These are phyloP conservation scores for Myopa tessellatipennis DNA, from an alignment of 2,888 invertebrate species.

Conservation along the genomic window DNA sequence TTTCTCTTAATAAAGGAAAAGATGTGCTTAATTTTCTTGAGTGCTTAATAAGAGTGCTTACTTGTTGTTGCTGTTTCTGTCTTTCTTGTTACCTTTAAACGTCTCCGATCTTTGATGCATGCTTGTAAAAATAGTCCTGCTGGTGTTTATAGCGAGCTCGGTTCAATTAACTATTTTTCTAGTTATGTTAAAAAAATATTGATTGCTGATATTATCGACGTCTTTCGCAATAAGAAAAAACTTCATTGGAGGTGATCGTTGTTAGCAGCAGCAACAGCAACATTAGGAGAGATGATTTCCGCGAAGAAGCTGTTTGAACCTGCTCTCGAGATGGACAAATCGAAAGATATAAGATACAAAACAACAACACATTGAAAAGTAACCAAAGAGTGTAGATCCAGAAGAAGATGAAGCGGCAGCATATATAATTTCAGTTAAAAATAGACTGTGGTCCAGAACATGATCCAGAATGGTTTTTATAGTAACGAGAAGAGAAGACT, in stretches of 20 bases:
- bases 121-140: constrained; percentile 41
- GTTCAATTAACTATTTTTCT: constrained; percentile 47
- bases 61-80: constrained; percentile 31
- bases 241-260: constrained; percentile 47
- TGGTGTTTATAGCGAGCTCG: constrained; percentile 48
- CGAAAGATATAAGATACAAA: not conserved
- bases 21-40: not conserved
- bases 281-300: not conserved
- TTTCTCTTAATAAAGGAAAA: too few relatives aligned
- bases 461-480: not conserved
- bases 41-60: constrained; percentile 17
- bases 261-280: not conserved
- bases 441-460: constrained; percentile 32
- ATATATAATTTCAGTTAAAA: constrained; percentile 17
- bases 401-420: not conserved
- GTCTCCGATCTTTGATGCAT: constrained; percentile 21
- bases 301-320: not conserved
- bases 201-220: constrained; percentile 42
- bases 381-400: not conserved
- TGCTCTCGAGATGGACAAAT: not conserved
- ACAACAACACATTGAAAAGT: not conserved
- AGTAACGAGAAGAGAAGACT: too few relatives aligned
- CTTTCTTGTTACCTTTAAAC: constrained; percentile 19
- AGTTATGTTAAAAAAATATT: constrained; percentile 38
- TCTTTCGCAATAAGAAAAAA: constrained; percentile 44